Evolutionary conservation across 1,140 invertebrate species (phyloP), one percentile per base, ranked within the genome.

Genomic region (Trypoxylus dichotomus): DNA sequence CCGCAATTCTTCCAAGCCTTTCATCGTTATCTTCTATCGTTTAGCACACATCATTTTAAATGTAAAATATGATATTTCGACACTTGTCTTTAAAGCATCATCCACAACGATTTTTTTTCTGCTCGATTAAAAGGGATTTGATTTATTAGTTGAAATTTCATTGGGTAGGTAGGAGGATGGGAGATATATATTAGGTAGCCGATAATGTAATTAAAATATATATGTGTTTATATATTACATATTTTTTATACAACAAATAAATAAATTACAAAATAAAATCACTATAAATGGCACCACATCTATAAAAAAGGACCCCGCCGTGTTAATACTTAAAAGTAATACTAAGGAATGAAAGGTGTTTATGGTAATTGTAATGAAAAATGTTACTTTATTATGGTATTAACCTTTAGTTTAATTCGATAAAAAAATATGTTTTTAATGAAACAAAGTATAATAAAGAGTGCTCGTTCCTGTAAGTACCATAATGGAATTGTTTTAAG

Each of bases 221-320:
- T 68, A 68, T 68, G 7, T 32, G 32, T 32, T 32, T 68, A 68
- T 21, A 68, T 54, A 54, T 54, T 54, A n/a, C 21, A 13, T 68
- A 21, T 68, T 68, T 11, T 68, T 21, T 68, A 29, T 68, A 68
- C 24, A 68, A 68, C 60, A 68, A 68, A 68, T 68, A 68, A 68
- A 68, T 68, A 68, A 68, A 68, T 68, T 68, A 68, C 60, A 68
- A 68, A 68, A 68, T 68, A 68, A 68, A 68, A 68, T 68, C 24
- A 68, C n/a, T 54, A 54, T 21, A 68, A 29, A 68, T 68, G n/a
- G 27, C 47, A 54, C 47, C 47, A 54, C 15, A 54, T 29, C 7
- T 68, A 32, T 3, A 32, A 32, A 32, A 32, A 5, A 63, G 25
- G 25, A 68, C 24, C 11, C 60, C 60, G 60, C 21, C 10, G n/a